A percentile compares a stretch with the other conserved stretches of the same genome.
Conservation (phyloP, 2,888 invertebrate species). For the Malacosoma neustria region DNA sequence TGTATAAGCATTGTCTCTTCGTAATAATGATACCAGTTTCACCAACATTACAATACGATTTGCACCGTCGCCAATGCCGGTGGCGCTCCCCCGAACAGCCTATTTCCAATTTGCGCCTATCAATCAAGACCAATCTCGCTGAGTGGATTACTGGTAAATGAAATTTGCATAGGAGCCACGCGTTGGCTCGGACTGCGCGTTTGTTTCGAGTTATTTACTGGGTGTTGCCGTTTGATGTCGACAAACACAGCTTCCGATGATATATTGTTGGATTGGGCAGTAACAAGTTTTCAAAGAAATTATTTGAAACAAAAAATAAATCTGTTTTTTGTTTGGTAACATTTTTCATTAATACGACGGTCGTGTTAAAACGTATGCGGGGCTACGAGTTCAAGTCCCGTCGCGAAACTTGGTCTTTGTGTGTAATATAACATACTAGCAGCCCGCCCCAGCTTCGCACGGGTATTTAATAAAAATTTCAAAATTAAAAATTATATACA, state of each 20-base stretch:
- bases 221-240: conserved; percentile 7
- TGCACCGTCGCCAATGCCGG: conserved; percentile 26
- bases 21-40: no score
- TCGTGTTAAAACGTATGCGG: no score
- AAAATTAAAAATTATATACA: no score
- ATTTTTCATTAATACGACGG: no score
- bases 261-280: background rate
- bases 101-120: conserved; percentile 82
- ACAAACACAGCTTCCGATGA: conserved; percentile 1
- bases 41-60: conserved; percentile 22
- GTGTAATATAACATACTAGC: no score
- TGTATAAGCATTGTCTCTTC: no score
- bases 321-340: no score
- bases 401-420: no score
- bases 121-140: conserved; percentile 81
- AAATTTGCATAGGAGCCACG: conserved; percentile 78
- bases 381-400: no score
- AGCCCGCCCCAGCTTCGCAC: no score
- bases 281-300: background rate
- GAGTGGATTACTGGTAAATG: conserved; percentile 82
- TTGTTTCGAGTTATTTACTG: conserved; percentile 46
- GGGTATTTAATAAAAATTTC: no score
- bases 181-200: conserved; percentile 27
- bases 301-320: no score
- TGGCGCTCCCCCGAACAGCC: conserved; percentile 41